phyloP scores from a whole-genome alignment of 1,140 invertebrate genomes.

The Leptinotarsa undecemlineata region DNA sequence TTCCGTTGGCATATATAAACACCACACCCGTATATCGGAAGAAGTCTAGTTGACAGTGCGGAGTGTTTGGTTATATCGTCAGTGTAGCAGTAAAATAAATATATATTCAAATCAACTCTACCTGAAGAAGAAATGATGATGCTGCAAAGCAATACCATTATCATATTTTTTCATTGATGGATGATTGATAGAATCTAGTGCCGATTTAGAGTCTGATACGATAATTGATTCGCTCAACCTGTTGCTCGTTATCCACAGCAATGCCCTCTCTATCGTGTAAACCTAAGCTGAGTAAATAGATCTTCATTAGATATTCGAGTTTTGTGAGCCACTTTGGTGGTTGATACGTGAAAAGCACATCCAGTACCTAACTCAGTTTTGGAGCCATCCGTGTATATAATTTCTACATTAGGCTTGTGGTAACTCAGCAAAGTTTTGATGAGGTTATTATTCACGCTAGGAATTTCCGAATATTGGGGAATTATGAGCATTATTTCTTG shows the following conservation, averaged over 20 bases:
- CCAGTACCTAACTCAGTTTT: background rate
- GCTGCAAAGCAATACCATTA: background rate
- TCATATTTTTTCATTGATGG: background rate
- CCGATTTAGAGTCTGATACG: background rate
- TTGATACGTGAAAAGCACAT: too few species aligned
- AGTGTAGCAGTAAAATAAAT: too few species aligned
- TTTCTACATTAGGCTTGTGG: background rate
- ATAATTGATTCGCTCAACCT: background rate
- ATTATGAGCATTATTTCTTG: background rate
- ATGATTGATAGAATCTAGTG: background rate
- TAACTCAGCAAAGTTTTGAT: background rate
- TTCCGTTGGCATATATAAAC: too few species aligned
- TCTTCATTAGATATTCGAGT: background rate
- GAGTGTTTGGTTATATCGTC: too few species aligned
- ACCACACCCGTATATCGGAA: too few species aligned
- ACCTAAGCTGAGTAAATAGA: background rate
- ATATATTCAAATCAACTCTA: too few species aligned
- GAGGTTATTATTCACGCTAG: background rate
- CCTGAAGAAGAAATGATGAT: too few species aligned
- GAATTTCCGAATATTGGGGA: background rate
- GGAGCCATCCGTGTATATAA: background rate
- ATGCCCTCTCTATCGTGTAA: background rate
- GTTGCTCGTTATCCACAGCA: background rate
- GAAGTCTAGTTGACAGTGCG: too few species aligned
- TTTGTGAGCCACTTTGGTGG: too few species aligned